A percentile compares a stretch with the other conserved stretches of the same genome.
Conservation (phyloP, 2,888 invertebrate genomes). For the Homarus gammarus region DNA sequence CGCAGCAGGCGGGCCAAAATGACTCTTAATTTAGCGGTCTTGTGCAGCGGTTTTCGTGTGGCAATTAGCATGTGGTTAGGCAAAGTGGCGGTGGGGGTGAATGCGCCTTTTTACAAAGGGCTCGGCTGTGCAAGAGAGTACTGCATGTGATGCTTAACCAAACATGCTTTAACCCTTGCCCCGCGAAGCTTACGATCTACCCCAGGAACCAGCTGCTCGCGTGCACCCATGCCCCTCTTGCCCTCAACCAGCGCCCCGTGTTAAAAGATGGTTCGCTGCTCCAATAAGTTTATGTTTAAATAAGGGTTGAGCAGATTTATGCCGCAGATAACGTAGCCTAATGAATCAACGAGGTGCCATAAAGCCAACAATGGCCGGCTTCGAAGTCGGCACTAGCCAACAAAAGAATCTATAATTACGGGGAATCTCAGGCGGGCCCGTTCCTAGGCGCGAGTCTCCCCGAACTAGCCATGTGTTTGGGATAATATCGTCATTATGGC, state of each 20-base stretch:
- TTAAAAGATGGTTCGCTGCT: conserved; percentile 74
- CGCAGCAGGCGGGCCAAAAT: conserved; percentile 48
- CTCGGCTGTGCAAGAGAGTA: conserved; percentile 64
- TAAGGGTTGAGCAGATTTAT: conserved; percentile 74
- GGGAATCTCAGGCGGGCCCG: conserved; percentile 63
- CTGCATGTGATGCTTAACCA: conserved; percentile 70
- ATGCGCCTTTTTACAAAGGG: conserved; percentile 67
- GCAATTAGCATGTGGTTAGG: conserved; percentile 33
- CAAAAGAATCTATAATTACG: conserved; percentile 75
- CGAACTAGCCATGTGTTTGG: conserved; percentile 62
- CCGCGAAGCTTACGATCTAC: conserved; percentile 54
- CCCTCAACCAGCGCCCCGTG: conserved; percentile 56
- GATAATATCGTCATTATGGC: conserved; percentile 65
- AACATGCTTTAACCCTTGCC: conserved; percentile 72
- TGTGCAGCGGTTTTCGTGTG: conserved; percentile 45
- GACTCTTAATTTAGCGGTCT: conserved; percentile 57
- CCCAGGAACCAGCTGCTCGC: neutral
- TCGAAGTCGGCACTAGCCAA: conserved; percentile 68
- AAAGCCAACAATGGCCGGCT: conserved; percentile 68
- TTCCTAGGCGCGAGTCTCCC: conserved; percentile 59
- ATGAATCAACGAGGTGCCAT: conserved; percentile 75
- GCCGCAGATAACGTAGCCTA: conserved; percentile 70
- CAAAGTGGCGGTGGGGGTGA: conserved; percentile 45
- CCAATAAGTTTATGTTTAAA: conserved; percentile 75
- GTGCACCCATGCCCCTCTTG: conserved; percentile 60